These are phyloP conservation scores for Drosophila sechellia DNA, from an alignment of 1,140 invertebrate species.

Conservation along the genomic window DNA sequence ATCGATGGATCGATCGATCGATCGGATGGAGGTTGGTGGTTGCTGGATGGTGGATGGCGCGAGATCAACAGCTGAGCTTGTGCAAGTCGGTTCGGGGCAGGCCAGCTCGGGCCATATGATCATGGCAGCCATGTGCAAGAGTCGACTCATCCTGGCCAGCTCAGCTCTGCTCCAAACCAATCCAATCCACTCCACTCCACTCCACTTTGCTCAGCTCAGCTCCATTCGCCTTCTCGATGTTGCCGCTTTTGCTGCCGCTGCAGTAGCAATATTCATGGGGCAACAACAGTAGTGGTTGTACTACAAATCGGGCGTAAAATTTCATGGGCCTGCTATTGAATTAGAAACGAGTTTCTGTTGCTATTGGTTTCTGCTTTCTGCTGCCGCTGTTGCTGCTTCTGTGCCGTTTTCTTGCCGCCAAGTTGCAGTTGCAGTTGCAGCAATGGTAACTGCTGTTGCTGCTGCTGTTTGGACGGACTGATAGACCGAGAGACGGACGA, in stretches of 20 bases:
- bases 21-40: conserved; percentile 13
- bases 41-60: conserved; percentile 11
- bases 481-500: neutral
- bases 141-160: conserved; percentile 1
- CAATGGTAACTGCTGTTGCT: conserved; percentile 23
- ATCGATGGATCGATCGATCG: conserved; percentile 12
- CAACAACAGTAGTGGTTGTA: conserved; percentile 80
- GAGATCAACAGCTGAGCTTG: conserved; percentile 63
- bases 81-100: conserved; percentile 29
- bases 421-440: conserved; percentile 23
- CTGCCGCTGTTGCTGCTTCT: conserved; percentile 28
- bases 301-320: conserved; percentile 84
- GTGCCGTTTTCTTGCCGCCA: conserved; percentile 31
- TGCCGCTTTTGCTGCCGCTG: neutral
- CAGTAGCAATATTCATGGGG: conserved; percentile 43
- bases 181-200: neutral
- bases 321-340: conserved; percentile 84
- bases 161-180: neutral
- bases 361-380: conserved; percentile 48
- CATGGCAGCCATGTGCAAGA: conserved; percentile 17
- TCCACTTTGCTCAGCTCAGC: neutral
- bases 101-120: conserved; percentile 42
- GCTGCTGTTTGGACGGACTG: conserved; percentile 5
- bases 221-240: conserved; percentile 11
- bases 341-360: conserved; percentile 78